Conservation (phyloP, 2,113 vertebrate species). For the Dermatemys mawii region DNA sequence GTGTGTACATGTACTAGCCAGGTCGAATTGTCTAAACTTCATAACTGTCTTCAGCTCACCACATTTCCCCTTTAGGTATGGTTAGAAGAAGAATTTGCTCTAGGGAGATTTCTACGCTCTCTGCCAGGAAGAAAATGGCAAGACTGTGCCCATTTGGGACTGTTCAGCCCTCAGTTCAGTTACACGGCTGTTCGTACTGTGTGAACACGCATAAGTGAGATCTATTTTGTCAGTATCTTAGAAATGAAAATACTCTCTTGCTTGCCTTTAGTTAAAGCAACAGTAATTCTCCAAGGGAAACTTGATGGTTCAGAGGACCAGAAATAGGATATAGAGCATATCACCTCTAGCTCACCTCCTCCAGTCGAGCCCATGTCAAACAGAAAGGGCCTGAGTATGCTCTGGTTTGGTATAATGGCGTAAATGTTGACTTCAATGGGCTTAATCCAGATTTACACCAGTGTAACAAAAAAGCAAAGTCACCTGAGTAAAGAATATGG, state of each 20-base stretch:
- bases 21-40: slow-evolving; percentile 24
- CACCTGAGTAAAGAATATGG: not conserved
- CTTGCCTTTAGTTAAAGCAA: not conserved
- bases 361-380: not conserved
- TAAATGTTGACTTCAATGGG: fast-evolving
- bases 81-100: not conserved
- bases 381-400: fast-evolving
- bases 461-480: not conserved
- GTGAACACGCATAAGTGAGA: not conserved
- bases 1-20: slow-evolving; percentile 7
- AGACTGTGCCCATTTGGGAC: not conserved
- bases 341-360: not conserved
- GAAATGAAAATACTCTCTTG: not conserved
- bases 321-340: not conserved
- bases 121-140: not conserved
- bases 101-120: not conserved
- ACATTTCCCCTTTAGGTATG: not conserved
- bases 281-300: not conserved
- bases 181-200: not conserved
- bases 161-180: not conserved
- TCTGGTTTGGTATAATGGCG: not conserved
- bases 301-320: not conserved
- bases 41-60: slow-evolving; percentile 30
- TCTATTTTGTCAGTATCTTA: not conserved
- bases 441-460: not conserved